Conservation (phyloP, 2,888 invertebrate genomes). For the Dastarcus helophoroides region DNA sequence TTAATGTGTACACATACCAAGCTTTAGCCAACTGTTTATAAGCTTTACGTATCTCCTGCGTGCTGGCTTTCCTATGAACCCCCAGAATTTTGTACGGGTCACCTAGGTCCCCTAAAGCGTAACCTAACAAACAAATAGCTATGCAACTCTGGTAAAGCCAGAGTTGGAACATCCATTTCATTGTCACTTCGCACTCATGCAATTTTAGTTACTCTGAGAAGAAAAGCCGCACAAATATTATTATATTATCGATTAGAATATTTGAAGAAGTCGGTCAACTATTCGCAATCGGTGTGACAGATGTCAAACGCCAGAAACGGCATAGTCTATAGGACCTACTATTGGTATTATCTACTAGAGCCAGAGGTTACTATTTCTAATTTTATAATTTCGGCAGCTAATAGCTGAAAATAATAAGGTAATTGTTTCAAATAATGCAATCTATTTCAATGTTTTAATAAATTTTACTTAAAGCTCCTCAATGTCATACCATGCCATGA, state of each 20-base stretch:
- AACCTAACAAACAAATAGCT: conserved; percentile 18
- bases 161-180: conserved; percentile 31
- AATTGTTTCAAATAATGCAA: too few species aligned
- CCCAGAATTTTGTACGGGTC: conserved; percentile 82
- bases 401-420: too few species aligned
- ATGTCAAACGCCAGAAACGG: too few species aligned
- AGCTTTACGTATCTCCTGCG: conserved; percentile 75
- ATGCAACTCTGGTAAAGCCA: conserved; percentile 23
- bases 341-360: too few species aligned
- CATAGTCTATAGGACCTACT: too few species aligned
- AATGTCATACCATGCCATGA: too few species aligned
- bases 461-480: too few species aligned
- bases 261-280: too few species aligned
- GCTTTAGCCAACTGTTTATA: conserved; percentile 84
- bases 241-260: not conserved
- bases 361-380: too few species aligned
- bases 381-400: too few species aligned
- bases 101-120: conserved; percentile 27
- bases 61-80: conserved; percentile 58
- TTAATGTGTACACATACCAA: conserved; percentile 52
- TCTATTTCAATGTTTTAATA: too few species aligned
- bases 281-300: too few species aligned
- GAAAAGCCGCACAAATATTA: not conserved
- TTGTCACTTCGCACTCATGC: conserved; percentile 25
- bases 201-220: conserved; percentile 12